Evolutionary conservation across 2,888 invertebrate species (phyloP).

Genomic region (Dynastes maya): DNA sequence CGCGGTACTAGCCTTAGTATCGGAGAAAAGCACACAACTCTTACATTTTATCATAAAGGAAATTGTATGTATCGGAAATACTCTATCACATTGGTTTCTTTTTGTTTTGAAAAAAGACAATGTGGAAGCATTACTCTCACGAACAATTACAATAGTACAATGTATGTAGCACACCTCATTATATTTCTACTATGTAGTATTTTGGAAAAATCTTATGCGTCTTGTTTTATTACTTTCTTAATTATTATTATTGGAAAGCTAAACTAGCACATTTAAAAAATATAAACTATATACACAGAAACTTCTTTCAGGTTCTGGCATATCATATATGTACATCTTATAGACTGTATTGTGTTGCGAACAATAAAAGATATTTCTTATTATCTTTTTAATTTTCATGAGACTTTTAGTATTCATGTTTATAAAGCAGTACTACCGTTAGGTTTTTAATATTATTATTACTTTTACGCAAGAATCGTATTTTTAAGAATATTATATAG

Average conservation of each 20-base stretch:
- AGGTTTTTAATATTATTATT: background rate
- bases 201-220: background rate
- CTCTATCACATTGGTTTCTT: constrained; percentile 35
- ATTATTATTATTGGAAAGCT: constrained; percentile 9
- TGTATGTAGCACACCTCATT: background rate
- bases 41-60: background rate
- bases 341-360: no score
- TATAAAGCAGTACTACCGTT: background rate
- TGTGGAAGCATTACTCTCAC: constrained; percentile 36
- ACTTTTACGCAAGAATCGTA: background rate
- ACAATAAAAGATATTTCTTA: background rate
- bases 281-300: constrained; percentile 37
- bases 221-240: background rate
- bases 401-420: background rate
- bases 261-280: constrained; percentile 44
- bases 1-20: background rate
- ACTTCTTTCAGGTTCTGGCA: background rate
- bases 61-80: constrained; percentile 12
- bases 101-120: constrained; percentile 34
- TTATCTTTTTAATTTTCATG: background rate
- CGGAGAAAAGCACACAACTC: constrained; percentile 13
- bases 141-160: constrained; percentile 9
- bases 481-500: background rate
- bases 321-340: constrained; percentile 27
- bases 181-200: background rate